Evolutionary conservation across 2,888 invertebrate species (phyloP).

Genomic region (Yponomeuta cagnagella): DNA sequence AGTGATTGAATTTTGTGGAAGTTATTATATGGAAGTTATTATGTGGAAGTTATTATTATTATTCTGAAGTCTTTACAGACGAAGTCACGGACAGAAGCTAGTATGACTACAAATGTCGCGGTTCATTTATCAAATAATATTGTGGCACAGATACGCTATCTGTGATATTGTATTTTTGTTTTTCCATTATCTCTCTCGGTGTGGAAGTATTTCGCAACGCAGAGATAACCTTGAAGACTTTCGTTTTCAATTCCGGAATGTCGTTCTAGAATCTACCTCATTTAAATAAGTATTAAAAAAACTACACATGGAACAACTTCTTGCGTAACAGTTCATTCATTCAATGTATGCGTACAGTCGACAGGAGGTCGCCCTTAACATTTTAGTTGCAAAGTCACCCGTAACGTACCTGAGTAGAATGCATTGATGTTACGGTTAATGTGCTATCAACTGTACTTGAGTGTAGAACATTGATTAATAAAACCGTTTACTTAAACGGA

Average conservation of each 20-base stretch:
- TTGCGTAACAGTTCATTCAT: background rate
- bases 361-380: no score
- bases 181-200: background rate
- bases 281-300: no score
- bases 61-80: no score
- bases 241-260: background rate
- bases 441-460: background rate
- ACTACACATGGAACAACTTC: background rate
- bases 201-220: background rate
- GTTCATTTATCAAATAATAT: background rate
- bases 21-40: no score
- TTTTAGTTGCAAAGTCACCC: no score
- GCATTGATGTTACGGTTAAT: background rate
- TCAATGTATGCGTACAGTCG: no score
- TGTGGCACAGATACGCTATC: background rate
- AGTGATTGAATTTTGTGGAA: no score
- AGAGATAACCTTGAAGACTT: background rate
- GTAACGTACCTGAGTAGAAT: background rate
- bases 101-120: background rate
- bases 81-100: background rate
- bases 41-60: no score
- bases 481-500: background rate
- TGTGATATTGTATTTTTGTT: background rate
- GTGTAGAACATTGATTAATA: background rate
- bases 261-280: background rate